A percentile compares a stretch with the other conserved stretches of the same genome.
phyloP scores from a whole-genome alignment of 2,888 invertebrate species.

The Ennomos quercinarius region DNA sequence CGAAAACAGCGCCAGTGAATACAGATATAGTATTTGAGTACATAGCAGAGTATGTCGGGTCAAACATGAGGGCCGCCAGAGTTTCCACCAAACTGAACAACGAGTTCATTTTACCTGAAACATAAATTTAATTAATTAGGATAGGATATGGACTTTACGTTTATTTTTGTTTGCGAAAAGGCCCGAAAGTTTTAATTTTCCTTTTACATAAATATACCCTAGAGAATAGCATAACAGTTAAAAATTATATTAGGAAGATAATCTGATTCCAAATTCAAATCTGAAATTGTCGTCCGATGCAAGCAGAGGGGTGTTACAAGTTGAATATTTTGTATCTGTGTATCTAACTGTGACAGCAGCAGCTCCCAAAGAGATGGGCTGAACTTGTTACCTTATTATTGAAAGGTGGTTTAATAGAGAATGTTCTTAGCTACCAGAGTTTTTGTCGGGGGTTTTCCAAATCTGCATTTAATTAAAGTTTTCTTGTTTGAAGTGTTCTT shows the following conservation, averaged over 20 bases:
- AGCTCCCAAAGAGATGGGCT: too few relatives aligned
- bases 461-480: too few relatives aligned
- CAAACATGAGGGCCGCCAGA: slow-evolving; percentile 71
- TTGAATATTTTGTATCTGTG: too few relatives aligned
- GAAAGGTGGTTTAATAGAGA: too few relatives aligned
- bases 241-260: not conserved
- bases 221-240: not conserved
- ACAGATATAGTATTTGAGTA: slow-evolving; percentile 62
- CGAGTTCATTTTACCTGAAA: slow-evolving; percentile 77
- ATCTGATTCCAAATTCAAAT: not conserved
- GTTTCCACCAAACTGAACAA: slow-evolving; percentile 78
- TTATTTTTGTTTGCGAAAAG: not conserved
- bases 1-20: slow-evolving; percentile 68
- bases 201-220: not conserved
- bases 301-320: too few relatives aligned
- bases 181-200: not conserved
- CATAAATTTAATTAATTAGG: not conserved
- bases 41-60: slow-evolving; percentile 70
- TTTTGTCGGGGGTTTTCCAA: too few relatives aligned
- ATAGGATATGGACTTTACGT: too few relatives aligned
- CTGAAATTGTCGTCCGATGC: too few relatives aligned
- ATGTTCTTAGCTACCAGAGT: too few relatives aligned
- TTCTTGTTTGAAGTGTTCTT: too few relatives aligned
- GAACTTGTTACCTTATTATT: too few relatives aligned
- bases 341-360: too few relatives aligned